Conservation (phyloP, 2,888 invertebrate genomes). For the Andrena dorsata region DNA sequence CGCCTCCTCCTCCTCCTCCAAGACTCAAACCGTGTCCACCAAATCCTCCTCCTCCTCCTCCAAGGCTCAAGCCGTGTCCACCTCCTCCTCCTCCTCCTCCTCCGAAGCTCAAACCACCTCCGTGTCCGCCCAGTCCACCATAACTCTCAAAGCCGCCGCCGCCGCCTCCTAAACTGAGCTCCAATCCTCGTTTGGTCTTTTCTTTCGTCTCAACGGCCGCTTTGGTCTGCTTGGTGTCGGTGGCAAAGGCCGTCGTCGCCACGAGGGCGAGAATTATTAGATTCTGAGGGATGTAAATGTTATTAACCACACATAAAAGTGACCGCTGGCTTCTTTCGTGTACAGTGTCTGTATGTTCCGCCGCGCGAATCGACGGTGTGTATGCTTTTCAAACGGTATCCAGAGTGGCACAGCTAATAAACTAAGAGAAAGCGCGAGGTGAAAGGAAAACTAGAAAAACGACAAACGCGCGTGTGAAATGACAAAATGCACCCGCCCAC, state of each 20-base stretch:
- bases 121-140: conserved; percentile 52
- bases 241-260: conserved; percentile 70
- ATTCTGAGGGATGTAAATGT: conserved; percentile 68
- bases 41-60: conserved; percentile 61
- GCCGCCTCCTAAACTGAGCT: conserved; percentile 74
- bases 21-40: conserved; percentile 62
- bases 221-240: conserved; percentile 64
- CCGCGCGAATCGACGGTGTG: neutral
- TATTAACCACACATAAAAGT: conserved; percentile 5
- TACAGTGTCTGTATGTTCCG: neutral
- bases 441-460: conserved; percentile 15
- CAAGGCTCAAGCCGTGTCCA: conserved; percentile 54
- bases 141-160: conserved; percentile 48
- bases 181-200: conserved; percentile 81
- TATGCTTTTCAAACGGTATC: neutral
- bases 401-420: neutral
- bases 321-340: neutral
- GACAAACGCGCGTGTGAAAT: neutral
- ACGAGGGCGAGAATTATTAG: conserved; percentile 74
- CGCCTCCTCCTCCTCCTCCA: conserved; percentile 58
- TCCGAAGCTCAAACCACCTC: conserved; percentile 58
- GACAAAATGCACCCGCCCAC: neutral
- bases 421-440: conserved; percentile 22
- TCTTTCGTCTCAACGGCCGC: conserved; percentile 68
- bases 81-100: conserved; percentile 61